Conservation (phyloP, 2,113 vertebrate genomes). For the Equus quagga region DNA sequence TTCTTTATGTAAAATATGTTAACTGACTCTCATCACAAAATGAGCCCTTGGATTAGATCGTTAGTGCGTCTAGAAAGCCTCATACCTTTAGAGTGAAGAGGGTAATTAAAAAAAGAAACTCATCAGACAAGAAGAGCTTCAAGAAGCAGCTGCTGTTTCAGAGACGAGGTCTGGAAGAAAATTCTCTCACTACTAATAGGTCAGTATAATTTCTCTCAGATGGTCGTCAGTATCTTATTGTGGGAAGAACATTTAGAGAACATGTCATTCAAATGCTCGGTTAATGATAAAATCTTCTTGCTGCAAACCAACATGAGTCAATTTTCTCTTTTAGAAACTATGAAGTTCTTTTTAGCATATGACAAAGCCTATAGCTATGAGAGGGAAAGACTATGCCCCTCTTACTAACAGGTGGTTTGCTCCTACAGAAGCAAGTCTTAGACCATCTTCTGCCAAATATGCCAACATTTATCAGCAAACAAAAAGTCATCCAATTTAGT, state of each 20-base stretch:
- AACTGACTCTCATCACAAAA: not conserved
- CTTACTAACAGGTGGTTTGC: not conserved
- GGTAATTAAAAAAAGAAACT: not conserved
- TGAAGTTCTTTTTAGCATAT: not conserved
- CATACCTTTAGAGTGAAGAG: not conserved
- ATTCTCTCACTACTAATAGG: not conserved
- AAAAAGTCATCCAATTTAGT: not conserved
- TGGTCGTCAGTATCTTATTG: not conserved
- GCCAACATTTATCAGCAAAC: constrained; percentile 24
- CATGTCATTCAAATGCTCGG: not conserved
- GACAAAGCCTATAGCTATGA: not conserved
- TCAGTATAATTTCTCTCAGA: constrained; percentile 1
- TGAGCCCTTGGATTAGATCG: not conserved
- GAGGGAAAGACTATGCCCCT: not conserved
- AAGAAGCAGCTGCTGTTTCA: not conserved
- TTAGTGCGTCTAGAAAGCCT: not conserved
- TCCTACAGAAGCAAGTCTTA: not conserved
- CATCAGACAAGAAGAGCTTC: not conserved
- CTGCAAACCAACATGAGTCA: not conserved
- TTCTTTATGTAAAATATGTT: not conserved
- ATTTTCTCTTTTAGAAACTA: constrained; percentile 10
- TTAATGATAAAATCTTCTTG: constrained; percentile 23
- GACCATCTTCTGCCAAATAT: constrained; percentile 36
- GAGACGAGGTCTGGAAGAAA: not conserved
- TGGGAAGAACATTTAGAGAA: not conserved